Evolutionary conservation across 2,888 invertebrate species (phyloP), one percentile per base, ranked within the genome.

Genomic region (Drosophila histrio): DNA sequence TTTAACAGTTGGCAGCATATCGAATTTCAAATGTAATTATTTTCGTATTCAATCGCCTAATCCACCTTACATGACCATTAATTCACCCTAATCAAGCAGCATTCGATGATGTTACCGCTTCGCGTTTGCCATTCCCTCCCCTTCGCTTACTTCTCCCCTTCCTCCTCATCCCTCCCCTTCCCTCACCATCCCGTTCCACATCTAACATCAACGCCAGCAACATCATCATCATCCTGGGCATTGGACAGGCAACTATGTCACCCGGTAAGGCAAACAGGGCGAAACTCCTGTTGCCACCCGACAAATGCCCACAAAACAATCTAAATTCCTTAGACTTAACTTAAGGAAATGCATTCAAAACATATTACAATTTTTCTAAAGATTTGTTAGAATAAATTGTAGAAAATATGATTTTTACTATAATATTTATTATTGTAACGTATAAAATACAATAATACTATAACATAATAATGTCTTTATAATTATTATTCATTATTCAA

Each of bases 51-150:
- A 90, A 87, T 86, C 86, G 79, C 78, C 78, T 90, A 90, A 91
- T 90, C 89, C 89, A 90, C 86, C 90, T 90, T 90, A 90, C 90
- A 91, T 89, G 91, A 90, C 90, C 91, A 91, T 91, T 91, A 91
- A 91, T 91, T 89, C 89, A 90, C 91, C 90, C 91, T 90, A 90
- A 90, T 91, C 90, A 90, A 89, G 82, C 39, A 44, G 34, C 49
- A 38, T 43, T 49, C 49, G 60, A 4, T 41, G 39, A 26, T 52
- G 59, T 69, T 73, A 74, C 79, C 49, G 39, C 28, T 26, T 34
- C 52, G 78, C 49, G 39, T 24, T 26, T 34, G 49, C 13, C 7
- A 5, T 32, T 26, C 17, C 43, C 6, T 13, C n/a, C 22, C 38
- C 17, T 22, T 28, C 19, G 44, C 34, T n/a, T n/a, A n/a, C n/a